Evolutionary conservation across 2,888 invertebrate genomes (phyloP), one percentile per base, ranked within the genome.

Genomic region (Copidosoma aretas): DNA sequence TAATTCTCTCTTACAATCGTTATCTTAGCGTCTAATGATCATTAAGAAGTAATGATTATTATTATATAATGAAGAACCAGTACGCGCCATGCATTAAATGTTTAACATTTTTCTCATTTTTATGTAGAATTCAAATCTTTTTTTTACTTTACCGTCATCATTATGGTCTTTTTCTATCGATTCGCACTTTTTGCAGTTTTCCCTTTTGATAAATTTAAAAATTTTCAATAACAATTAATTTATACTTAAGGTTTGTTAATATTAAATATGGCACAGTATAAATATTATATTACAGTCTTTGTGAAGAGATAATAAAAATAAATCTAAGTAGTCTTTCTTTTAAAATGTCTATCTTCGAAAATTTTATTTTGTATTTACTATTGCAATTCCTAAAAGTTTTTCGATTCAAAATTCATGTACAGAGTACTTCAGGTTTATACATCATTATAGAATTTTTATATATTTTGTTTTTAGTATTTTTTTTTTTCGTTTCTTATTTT

Each of bases 231-330:
- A 82, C 82, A 82, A 81, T 82, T 80, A 81, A 81, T 81, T 80
- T 82, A 81, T 81, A 82, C 79, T 82, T 81, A 81, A 78, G 79
- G 79, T 79, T 78, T 75, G 76, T 81, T 82, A 82, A 81, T 82
- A 82, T 80, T 82, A 82, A 77, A 81, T 83, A 83, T 83, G 83
- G 83, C 83, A 83, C 83, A 79, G 81, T 82, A 81, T 81, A 81
- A 82, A 82, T 81, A 81, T 82, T 82, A 82, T 80, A 82, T 82
- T 81, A 80, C 80, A 81, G 81, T 83, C 81, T 83, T 82, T 81
- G 80, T 78, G 76, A 80, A 83, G 81, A 82, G 81, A 82, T 81
- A 80, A 82, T 82, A 83, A 82, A 82, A 83, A 83, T 83, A 83
- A 82, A 81, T 82, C 81, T 83, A 82, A 80, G 80, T 81, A 82